These are phyloP conservation scores for Talpa occidentalis DNA, from an alignment of 2,113 vertebrate species.

Conservation along the genomic window DNA sequence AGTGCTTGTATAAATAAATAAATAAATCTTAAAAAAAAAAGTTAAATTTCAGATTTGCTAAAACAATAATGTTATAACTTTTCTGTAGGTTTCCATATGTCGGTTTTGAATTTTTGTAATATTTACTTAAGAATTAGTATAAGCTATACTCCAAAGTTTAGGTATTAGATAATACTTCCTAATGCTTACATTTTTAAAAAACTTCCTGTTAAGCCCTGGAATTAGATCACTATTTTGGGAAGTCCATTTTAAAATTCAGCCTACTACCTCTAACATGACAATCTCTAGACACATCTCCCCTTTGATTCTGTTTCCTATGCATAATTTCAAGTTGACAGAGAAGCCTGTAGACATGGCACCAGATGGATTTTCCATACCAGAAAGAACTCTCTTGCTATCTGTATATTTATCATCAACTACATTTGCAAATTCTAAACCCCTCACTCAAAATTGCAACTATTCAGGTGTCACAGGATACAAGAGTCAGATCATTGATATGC, in stretches of 20 bases:
- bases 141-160: not conserved
- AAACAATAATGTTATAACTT: not conserved
- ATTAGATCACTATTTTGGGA: conserved; percentile 35
- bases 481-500: not conserved
- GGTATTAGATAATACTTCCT: not conserved
- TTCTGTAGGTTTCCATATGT: conserved; percentile 5
- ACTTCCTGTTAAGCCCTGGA: conserved; percentile 8
- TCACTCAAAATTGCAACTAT: conserved; percentile 27
- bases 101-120: conserved; percentile 17
- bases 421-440: not conserved
- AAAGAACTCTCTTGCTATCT: conserved; percentile 30
- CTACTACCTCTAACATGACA: not conserved
- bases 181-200: conserved; percentile 9
- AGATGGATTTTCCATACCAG: conserved; percentile 31
- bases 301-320: conserved; percentile 14
- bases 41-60: not conserved
- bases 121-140: conserved; percentile 32
- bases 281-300: not conserved
- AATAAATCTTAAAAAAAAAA: no score
- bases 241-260: conserved; percentile 7
- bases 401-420: conserved; percentile 60
- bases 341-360: not conserved
- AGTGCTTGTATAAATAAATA: no score
- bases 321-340: conserved; percentile 31
- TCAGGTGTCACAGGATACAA: not conserved